Percentiles rank a stretch among this genome's conserved stretches.
These are phyloP conservation scores for Poecilia wingei DNA, from an alignment of 2,797 vertebrate genomes.

Conservation along the genomic window DNA sequence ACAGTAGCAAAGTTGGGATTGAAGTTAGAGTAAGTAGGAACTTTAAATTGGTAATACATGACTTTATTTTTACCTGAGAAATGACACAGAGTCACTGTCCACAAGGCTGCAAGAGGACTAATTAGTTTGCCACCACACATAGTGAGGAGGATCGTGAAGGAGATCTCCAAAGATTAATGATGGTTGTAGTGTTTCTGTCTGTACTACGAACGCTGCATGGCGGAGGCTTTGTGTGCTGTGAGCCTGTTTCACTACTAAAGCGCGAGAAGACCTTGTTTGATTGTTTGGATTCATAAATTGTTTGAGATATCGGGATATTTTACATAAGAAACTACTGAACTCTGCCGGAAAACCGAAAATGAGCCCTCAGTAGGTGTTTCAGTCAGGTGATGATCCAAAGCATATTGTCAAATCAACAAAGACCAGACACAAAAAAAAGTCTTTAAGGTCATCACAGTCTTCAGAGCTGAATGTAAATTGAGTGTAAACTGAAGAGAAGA, in stretches of 20 bases:
- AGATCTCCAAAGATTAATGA: background rate
- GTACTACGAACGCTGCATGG: background rate
- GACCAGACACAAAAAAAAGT: background rate
- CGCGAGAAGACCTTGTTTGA: background rate
- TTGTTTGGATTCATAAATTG: background rate
- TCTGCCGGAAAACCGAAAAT: background rate
- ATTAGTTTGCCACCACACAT: background rate
- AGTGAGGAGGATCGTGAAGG: background rate
- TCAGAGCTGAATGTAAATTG: background rate
- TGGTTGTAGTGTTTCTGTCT: background rate
- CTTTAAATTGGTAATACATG: background rate
- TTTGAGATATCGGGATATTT: background rate
- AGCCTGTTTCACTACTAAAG: background rate
- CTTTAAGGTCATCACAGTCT: background rate
- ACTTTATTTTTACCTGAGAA: background rate
- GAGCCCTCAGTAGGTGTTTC: background rate
- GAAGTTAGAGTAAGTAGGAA: background rate
- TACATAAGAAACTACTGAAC: background rate
- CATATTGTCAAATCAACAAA: background rate
- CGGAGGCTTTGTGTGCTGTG: background rate
- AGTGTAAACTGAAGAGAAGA: background rate
- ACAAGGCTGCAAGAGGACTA: background rate
- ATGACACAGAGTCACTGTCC: background rate
- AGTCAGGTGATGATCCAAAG: background rate
- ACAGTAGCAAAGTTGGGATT: background rate